Evolutionary conservation across 2,797 vertebrate genomes (phyloP).

Genomic region (Lacerta viridis): DNA sequence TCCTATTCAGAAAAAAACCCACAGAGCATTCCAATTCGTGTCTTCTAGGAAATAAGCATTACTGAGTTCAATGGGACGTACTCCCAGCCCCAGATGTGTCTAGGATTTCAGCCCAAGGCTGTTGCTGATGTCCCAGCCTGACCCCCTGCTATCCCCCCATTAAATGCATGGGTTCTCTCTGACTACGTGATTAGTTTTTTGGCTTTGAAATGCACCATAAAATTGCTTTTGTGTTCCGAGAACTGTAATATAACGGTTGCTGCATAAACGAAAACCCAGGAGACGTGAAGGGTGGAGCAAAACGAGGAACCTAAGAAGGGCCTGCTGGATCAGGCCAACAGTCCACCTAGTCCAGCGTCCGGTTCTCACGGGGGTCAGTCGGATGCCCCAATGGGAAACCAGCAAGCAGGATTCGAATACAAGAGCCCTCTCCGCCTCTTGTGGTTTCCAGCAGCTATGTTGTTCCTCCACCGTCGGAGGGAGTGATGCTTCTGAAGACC

Average conservation of each 20-base stretch:
- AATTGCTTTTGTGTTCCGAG: neutral
- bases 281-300: neutral
- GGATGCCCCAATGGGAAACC: too few species aligned
- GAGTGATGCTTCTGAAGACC: too few species aligned
- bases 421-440: too few species aligned
- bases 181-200: neutral
- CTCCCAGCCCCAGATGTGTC: too few species aligned
- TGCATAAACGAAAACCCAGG: neutral
- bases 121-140: neutral
- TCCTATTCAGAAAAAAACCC: neutral
- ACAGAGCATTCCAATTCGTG: neutral
- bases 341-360: too few species aligned
- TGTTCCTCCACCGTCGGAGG: too few species aligned
- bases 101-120: neutral
- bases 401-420: too few species aligned
- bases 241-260: neutral
- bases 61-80: too few species aligned
- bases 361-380: too few species aligned
- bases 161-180: neutral
- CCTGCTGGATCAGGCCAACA: too few species aligned
- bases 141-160: neutral
- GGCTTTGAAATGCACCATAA: neutral
- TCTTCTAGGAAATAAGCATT: too few species aligned
- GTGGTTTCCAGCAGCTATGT: too few species aligned
- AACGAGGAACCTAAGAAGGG: neutral